These are phyloP conservation scores for Eucera pruinosa DNA, from an alignment of 2,888 invertebrate species.

Conservation along the genomic window DNA sequence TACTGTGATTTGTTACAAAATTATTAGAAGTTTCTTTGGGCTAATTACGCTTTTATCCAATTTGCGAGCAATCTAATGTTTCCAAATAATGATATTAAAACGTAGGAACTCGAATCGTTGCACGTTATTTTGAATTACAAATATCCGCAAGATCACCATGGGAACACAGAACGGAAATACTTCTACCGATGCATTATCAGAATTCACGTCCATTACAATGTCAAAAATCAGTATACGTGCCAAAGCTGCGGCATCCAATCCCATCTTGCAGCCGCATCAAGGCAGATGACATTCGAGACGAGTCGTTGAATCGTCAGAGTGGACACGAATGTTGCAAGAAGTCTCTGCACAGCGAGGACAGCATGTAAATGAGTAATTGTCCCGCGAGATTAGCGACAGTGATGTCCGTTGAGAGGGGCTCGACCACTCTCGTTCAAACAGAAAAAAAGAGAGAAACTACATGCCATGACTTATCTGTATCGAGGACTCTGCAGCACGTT, in stretches of 20 bases:
- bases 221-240: conserved; percentile 19
- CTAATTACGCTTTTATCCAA: too few relatives aligned
- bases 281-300: conserved; percentile 5
- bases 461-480: conserved; percentile 83
- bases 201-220: background rate
- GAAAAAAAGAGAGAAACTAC: conserved; percentile 73
- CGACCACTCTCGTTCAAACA: conserved; percentile 18
- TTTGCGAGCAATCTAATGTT: too few relatives aligned
- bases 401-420: conserved; percentile 46
- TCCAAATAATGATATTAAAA: too few relatives aligned
- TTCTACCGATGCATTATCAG: background rate
- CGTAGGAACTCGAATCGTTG: too few relatives aligned
- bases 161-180: background rate
- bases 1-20: too few relatives aligned
- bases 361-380: conserved; percentile 60
- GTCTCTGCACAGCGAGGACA: conserved; percentile 8
- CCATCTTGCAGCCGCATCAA: background rate
- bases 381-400: conserved; percentile 52
- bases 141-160: background rate
- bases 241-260: background rate
- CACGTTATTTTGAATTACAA: background rate
- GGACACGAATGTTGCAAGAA: conserved; percentile 22
- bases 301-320: conserved; percentile 3
- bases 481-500: conserved; percentile 70
- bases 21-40: too few relatives aligned